Percentiles rank a stretch among this genome's conserved stretches.
Conservation (phyloP, 2,888 invertebrate genomes). For the Epistrophella euchroma region DNA sequence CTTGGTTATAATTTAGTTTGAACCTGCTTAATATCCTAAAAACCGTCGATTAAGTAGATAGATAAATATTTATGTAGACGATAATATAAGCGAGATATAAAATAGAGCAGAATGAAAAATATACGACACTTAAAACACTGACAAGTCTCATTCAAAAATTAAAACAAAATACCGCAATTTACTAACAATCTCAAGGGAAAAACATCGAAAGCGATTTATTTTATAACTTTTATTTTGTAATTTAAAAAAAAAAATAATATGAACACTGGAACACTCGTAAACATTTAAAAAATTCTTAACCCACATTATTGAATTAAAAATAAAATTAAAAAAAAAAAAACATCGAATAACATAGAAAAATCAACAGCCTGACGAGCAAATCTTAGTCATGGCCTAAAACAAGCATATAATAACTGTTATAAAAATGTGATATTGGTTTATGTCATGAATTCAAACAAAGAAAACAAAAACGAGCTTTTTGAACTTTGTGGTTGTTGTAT, state of each 20-base stretch:
- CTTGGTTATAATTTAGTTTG: background rate
- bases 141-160: constrained; percentile 36
- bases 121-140: constrained; percentile 47
- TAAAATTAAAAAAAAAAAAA: constrained; percentile 16
- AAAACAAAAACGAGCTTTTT: constrained; percentile 42
- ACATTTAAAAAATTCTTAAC: constrained; percentile 13
- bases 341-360: constrained; percentile 66
- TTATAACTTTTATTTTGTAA: constrained; percentile 30
- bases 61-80: background rate
- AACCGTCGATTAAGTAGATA: background rate
- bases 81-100: constrained; percentile 19
- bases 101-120: constrained; percentile 24
- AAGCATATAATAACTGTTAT: constrained; percentile 58
- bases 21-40: background rate
- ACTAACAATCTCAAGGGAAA: constrained; percentile 18
- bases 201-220: constrained; percentile 61
- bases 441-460: constrained; percentile 40
- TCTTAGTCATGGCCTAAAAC: constrained; percentile 59
- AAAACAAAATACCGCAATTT: constrained; percentile 24
- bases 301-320: constrained; percentile 2
- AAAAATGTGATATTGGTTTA: constrained; percentile 53
- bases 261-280: constrained; percentile 41
- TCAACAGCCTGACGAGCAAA: constrained; percentile 65
- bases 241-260: constrained; percentile 3
- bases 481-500: constrained; percentile 53